A percentile compares a stretch with the other conserved stretches of the same genome.
These are phyloP conservation scores for Antheraea yamamai DNA, from an alignment of 2,888 invertebrate genomes.

Conservation along the genomic window DNA sequence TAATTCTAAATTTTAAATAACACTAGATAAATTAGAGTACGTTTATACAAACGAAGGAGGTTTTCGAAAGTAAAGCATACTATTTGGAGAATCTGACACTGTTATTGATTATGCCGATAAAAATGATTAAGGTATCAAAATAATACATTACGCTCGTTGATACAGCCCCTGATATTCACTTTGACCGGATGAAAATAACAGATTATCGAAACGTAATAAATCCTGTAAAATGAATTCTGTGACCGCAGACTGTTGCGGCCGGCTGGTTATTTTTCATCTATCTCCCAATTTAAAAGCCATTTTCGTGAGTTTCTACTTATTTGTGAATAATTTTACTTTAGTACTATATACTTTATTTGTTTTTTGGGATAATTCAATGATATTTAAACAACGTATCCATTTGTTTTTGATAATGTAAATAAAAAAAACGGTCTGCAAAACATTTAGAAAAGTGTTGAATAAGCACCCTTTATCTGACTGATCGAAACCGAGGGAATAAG, in stretches of 20 bases:
- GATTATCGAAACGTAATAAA: conserved; percentile 66
- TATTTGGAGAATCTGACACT: not conserved
- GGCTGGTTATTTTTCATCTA: conserved; percentile 55
- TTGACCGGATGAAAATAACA: conserved; percentile 48
- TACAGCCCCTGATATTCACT: conserved; percentile 44
- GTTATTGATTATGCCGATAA: not conserved
- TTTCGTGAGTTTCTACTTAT: conserved; percentile 21
- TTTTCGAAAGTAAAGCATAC: not conserved
- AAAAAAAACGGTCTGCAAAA: not conserved
- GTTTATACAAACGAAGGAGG: not conserved
- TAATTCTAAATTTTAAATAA: not conserved
- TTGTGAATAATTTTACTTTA: not conserved
- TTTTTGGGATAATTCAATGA: not conserved
- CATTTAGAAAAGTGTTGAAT: not conserved
- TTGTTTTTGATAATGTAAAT: not conserved
- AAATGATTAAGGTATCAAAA: not conserved
- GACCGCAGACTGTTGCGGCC: conserved; percentile 63
- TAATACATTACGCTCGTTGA: not conserved
- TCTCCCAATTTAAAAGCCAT: conserved; percentile 37
- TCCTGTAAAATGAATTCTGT: conserved; percentile 61
- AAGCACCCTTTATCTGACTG: too few species aligned
- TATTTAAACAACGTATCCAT: not conserved
- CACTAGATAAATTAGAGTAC: not conserved
- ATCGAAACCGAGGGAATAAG: too few species aligned
- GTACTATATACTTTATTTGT: not conserved